A percentile compares a stretch with the other conserved stretches of the same genome.
Conservation (phyloP, 2,113 vertebrate species). For the Pseudorasbora parva region DNA sequence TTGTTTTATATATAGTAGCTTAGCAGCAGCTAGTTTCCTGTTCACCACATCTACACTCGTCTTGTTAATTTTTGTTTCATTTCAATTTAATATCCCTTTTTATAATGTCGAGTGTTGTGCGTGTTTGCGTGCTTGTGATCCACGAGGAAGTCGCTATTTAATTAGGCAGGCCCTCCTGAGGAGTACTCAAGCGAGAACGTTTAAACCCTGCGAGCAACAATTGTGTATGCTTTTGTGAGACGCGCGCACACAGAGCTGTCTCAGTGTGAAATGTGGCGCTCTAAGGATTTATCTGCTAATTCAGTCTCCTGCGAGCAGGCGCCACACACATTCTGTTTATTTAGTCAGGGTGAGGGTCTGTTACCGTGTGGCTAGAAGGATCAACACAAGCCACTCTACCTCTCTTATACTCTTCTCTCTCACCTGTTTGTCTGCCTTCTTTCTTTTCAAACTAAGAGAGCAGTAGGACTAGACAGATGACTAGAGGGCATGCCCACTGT, state of each 20-base stretch:
- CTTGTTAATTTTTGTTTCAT: background rate
- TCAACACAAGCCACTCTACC: conserved; percentile 13
- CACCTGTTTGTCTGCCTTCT: conserved; percentile 6
- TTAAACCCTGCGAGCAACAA: conserved; percentile 15
- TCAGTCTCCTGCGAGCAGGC: conserved; percentile 6
- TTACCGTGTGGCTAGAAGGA: conserved; percentile 3
- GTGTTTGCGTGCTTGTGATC: background rate
- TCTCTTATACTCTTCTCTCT: background rate
- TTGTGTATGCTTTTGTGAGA: background rate
- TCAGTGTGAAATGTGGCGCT: conserved; percentile 10
- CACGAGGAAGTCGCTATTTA: conserved; percentile 11
- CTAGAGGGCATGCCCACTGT: conserved; percentile 13
- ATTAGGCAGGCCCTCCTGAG: conserved; percentile 26
- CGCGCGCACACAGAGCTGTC: conserved; percentile 2
- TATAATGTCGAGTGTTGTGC: background rate
- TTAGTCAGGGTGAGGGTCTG: background rate
- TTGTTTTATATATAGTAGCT: background rate
- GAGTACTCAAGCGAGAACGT: conserved; percentile 2
- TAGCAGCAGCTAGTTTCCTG: background rate
- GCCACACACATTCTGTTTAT: conserved; percentile 23
- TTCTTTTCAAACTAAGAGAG: conserved; percentile 15
- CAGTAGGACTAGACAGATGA: conserved; percentile 16
- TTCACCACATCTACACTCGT: background rate
- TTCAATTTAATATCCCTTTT: background rate
- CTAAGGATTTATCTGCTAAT: conserved; percentile 13